Base-by-base conservation (phyloP, 2,113 vertebrate genomes). In the Myotis lucifugus region DNA sequence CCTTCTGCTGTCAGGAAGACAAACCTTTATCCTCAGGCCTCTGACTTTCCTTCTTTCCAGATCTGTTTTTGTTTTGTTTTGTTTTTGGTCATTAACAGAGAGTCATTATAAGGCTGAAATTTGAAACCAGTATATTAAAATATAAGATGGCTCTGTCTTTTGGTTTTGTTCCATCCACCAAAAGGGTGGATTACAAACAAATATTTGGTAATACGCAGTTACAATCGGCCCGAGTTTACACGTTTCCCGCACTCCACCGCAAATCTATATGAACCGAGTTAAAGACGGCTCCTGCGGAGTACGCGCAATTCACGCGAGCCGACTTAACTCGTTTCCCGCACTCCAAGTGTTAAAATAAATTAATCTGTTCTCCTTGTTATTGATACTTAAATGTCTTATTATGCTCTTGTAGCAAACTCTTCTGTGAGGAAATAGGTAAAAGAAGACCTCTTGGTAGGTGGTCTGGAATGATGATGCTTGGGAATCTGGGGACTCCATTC, bases 1-100 rank as follows among this genome's bases (percentile, higher is more conserved):
- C 59, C 85, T 81, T 56, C 77, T 17, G 23, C 25, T 34, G 27
- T 69, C 91, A 95, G 93, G 97, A n/a, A 88, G 82, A 96, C 9
- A 2, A 29, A 79, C 48, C 84, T 97, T 96, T 56, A 54, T 21
- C 79, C 91, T 34, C 0, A 77, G 25, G 27, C 32, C 56, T 25
- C 34, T 25, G 77, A 42, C 42, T 67, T 67, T 25, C 48, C 14
- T 64, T 91, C 37, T 77, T 61, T 17, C 25, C 13, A 11, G 77
- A 25, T 82, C 67, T 88, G 12, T 5, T 40, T 40, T 25, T 25
- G 23, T 25, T 59, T 23, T 18, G 88, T 94, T 69, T 66, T 37
- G 37, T 37, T 32, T 88, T 50, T 90, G 77, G 32, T 72, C 37
- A 72, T 56, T 83, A 96, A 72, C 82, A 92, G 37, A 76, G n/a